Conservation (phyloP, 2,888 invertebrate species). For the Balanococcus diminutus region DNA sequence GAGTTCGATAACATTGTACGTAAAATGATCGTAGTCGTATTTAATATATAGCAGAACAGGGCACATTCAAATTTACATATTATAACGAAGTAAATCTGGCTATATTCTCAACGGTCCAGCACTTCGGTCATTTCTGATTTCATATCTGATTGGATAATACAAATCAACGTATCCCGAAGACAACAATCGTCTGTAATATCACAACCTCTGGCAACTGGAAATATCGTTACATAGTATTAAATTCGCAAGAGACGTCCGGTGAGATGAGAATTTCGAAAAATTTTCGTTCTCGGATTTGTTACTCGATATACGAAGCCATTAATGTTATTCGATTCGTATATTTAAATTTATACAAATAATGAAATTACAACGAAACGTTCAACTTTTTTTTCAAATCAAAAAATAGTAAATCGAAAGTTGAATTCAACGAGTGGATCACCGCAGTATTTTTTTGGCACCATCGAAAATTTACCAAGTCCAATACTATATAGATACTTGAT, state of each 20-base stretch:
- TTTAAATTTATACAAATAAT: neutral
- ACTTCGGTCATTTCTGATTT: slow-evolving; percentile 43
- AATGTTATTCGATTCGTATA: neutral
- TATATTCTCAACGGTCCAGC: slow-evolving; percentile 16
- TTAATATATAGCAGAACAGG: neutral
- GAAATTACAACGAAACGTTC: neutral
- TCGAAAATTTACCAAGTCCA: no score
- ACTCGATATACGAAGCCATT: neutral
- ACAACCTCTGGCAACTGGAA: neutral
- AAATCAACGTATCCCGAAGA: slow-evolving; percentile 22
- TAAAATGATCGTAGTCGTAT: neutral
- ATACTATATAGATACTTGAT: no score
- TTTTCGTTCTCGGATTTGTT: neutral
- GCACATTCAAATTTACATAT: slow-evolving; percentile 3
- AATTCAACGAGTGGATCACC: no score
- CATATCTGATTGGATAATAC: slow-evolving; percentile 28
- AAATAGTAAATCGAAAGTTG: no score
- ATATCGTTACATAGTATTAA: neutral
- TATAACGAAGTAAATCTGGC: slow-evolving; percentile 18
- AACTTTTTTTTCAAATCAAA: no score
- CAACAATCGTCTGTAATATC: neutral
- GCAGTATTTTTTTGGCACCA: no score
- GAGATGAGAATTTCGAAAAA: neutral
- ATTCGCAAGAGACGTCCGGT: neutral
- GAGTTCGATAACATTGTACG: neutral